Evolutionary conservation across 1,140 invertebrate species (phyloP), one percentile per base, ranked within the genome.

Genomic region (Saccostrea echinata): DNA sequence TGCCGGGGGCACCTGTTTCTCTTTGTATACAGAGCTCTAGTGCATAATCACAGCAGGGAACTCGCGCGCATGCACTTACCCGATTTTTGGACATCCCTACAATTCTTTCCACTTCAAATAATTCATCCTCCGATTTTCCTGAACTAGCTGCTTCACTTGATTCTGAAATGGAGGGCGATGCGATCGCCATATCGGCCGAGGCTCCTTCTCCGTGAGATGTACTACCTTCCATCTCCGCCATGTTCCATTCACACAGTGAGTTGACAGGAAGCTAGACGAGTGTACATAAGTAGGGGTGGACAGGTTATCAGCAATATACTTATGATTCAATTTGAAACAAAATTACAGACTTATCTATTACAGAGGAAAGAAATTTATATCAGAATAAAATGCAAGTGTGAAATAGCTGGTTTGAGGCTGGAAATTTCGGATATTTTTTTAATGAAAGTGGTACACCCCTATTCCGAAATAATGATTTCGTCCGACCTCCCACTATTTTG

Each of bases 61-160:
- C 4, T 13, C 27, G 68, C 68, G 68, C 68, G 68, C 27, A 1
- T 71, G 68, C 18, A 86, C 84, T 88, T 89, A 90, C 88, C 43
- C 88, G 53, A 33, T 82, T 86, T 89, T 90, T 92, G 35, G 88
- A 84, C 83, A 87, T 90, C 43, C 90, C 89, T 51, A 92, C 88
- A 57, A 92, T 91, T 76, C 89, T 90, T 76, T 92, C 91, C 80
- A 92, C 91, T 91, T 92, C 91, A 87, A 88, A 92, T 30, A 91
- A 89, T 76, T 91, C 91, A 43, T 88, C 91, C 13, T 88, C 84
- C 30, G 88, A 88, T 82, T 68, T 87, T 27, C 27, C 68, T 3
- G 68, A 71, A 33, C 16, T 30, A 13, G 24, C 30, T 30, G 68
- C 24, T 71, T 33, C 68, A 71, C 68, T 33, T 12, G 68, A 71